Base-by-base conservation (phyloP, 2,113 vertebrate species). In the Festucalex cinctus region DNA sequence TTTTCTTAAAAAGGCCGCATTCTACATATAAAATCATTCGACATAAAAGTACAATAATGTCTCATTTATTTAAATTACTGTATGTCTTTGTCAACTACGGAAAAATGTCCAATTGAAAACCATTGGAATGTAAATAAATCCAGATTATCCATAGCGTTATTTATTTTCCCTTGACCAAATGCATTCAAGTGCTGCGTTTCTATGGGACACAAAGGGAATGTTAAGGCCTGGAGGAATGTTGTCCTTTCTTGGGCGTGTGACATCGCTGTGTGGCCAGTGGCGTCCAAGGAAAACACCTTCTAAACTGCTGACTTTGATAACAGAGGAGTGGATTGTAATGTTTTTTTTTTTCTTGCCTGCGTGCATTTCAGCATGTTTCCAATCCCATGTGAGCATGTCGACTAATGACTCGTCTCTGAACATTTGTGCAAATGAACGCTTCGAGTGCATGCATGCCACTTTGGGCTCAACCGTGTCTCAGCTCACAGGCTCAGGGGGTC, bases 271-370 rank as follows among this genome's bases (percentile, higher is more conserved):
- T 64, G 69, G 65, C 71, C 57, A 7, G 66, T 82, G 68, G 65
- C 44, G 46, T 84, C 83, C 83, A 86, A 89, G 24, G 61, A 77
- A 90, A 89, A 87, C 78, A 86, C 69, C 63, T 64, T 49, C 32
- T 63, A 80, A 75, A 84, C 73, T 74, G 78, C 69, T 78, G 77
- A 78, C 78, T 83, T 70, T 88, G 84, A 90, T 88, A 87, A 80
- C 51, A 70, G 68, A 26, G 28, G 39, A 57, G 3, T 10, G 63
- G 84, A 85, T 83, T 61, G 65, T 64, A 83, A 10, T 82, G 20
- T 17, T 54, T 14, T 19, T 49, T 46, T 49, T 49, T 49, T 49
- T 0, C 74, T 66, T 79, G 53, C 65, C 61, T 70, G 58, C 63
- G 36, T 67, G 54, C 48, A 60, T 67, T 77, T 73, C 66, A 54